Base-by-base conservation (phyloP, 2,888 invertebrate species). In the Caenorhabditis parvicauda region DNA sequence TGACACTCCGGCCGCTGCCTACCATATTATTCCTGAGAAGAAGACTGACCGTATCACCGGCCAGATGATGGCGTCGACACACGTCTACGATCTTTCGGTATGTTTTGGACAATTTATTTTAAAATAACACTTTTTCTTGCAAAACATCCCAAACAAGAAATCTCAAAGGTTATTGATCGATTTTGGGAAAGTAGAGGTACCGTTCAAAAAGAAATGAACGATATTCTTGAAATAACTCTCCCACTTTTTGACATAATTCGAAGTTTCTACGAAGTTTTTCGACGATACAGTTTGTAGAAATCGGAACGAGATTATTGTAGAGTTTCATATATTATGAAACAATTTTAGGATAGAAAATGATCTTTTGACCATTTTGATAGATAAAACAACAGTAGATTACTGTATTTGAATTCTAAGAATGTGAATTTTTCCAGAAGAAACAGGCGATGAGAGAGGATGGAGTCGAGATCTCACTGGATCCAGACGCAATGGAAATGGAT, bases 381-480 rank as follows among this genome's bases (percentile, higher is more conserved):
- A 32, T 9, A 32, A 32, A 32, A 32, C n/a, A 32, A 12, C 9
- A 27, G 28, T 17, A 27, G 17, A 9, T 41, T 41, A 12, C 41
- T 14, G 41, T 7, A 14, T 41, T 17, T 7, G 14, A 12, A n/a
- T 9, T 48, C 19, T 17, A 43, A 32, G 17, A n/a, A 19, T 6
- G 32, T 17, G n/a, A 2, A 32, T 37, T 27, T 55, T 55, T 68
- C 14, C 55, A 72, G 72, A 74, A 72, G 51, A 72, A 70, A 44
- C 64, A 70, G 27, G 68, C 60, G 1, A 54, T 72, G 38, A 52
- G 55, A 9, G 70, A 68, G 19, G 77, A 74, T 87, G 25, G 75
- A 35, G 91, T 98, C 29, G 96, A 96, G 82, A 87, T 98, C 76
- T 91, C 95, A 0, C 85, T 98, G 14, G 95, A 98, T 86, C 96